Evolutionary conservation across 2,113 vertebrate species (phyloP).

Genomic region (Toxostoma redivivum): DNA sequence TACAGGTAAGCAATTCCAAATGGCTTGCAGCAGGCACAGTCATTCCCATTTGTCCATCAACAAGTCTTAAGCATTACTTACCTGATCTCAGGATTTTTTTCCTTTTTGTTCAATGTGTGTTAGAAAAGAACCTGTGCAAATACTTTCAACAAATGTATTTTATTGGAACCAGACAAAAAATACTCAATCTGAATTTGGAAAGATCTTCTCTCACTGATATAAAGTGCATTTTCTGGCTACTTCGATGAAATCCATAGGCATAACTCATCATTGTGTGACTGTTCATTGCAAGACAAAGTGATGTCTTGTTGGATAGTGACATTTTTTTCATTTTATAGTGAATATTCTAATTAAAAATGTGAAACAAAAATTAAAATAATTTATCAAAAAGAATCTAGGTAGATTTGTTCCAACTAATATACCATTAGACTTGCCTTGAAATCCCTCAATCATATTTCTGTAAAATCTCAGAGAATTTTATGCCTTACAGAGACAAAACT

Average conservation of each 20-base stretch:
- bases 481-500: background rate
- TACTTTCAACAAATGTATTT: background rate
- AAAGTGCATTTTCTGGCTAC: background rate
- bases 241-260: background rate
- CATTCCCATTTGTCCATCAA: background rate
- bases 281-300: background rate
- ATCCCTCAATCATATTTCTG: background rate
- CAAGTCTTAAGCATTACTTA: background rate
- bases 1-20: background rate
- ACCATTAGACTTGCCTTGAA: background rate
- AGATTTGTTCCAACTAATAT: background rate
- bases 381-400: background rate
- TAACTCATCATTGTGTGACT: background rate
- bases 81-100: background rate
- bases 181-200: background rate
- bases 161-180: background rate
- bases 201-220: background rate
- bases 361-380: background rate
- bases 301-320: background rate
- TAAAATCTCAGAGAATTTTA: background rate
- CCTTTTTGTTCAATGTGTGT: background rate
- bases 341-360: background rate
- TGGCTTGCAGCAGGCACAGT: background rate
- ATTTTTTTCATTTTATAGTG: background rate
- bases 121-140: background rate